Base-by-base conservation (phyloP, 2,888 invertebrate species). In the Reticulitermes lucifugus region DNA sequence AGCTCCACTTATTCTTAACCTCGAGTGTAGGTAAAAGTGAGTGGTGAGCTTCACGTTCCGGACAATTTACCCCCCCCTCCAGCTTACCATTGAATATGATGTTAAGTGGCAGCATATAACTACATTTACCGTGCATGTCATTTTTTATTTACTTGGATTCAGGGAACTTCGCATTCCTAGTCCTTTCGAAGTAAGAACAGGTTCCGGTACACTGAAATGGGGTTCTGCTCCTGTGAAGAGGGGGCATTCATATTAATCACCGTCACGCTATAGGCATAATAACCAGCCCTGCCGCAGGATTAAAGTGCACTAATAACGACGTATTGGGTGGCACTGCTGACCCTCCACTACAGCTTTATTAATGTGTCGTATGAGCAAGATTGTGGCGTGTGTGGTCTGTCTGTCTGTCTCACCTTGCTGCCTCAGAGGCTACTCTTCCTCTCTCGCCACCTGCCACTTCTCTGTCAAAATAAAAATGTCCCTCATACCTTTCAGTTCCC, bases 391-490 rank as follows among this genome's bases (percentile, higher is more conserved):
- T 85, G 85, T 85, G 85, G 85, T 85, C 85, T 83, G 35, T 35
- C 35, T 35, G 35, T 35, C 35, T 35, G 85, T 85, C 85, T 85
- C 85, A 84, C 55, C 18, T 55, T 18, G 55, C 77, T 79, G 77
- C 65, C 75, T 25, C 59, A 60, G 35, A 41, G 41, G 41, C 81
- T 43, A 59, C 77, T 77, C 41, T 71, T 71, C 75, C 75, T 65
- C 80, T 46, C 77, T 83, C 83, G 60, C 83, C 85, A 85, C 83
- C 83, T 83, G 85, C 85, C 85, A 85, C 85, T 83, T 83, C 83
- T 82, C 85, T 82, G 83, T 85, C 85, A 83, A 82, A 81, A 82
- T 82, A 82, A 82, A 85, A 85, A 82, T 85, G 85, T 85, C 85
- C 82, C 79, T 84, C 71, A 60, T 65, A 65, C 65, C 65, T 25